Evolutionary conservation across 2,797 vertebrate genomes (phyloP).

Genomic region (Siniperca obscura): DNA sequence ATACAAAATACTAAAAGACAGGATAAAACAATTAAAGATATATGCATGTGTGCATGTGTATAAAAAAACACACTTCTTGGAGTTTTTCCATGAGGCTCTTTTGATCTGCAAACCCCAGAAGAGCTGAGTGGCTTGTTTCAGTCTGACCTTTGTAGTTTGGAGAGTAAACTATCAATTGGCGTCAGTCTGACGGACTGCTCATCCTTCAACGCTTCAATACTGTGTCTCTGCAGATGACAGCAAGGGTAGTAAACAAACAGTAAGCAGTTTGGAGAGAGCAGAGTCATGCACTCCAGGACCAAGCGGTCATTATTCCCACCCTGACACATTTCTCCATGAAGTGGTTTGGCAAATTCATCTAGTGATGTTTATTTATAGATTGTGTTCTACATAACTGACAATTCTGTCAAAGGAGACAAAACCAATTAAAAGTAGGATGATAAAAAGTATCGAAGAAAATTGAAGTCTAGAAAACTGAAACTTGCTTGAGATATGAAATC

Average conservation of each 20-base stretch:
- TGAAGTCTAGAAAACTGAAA: conserved; percentile 15
- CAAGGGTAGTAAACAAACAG: conserved; percentile 17
- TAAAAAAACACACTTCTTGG: background rate
- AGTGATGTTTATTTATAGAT: conserved; percentile 7
- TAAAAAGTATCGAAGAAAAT: background rate
- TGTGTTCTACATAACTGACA: background rate
- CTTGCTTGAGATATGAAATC: background rate
- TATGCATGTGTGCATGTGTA: background rate
- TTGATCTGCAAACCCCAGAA: conserved; percentile 29
- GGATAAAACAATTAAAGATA: too few relatives aligned
- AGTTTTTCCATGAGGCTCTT: conserved; percentile 8
- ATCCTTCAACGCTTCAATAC: conserved; percentile 34
- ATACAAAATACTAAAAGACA: too few relatives aligned
- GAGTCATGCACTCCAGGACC: background rate
- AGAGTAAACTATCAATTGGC: conserved; percentile 16
- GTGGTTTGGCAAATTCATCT: background rate
- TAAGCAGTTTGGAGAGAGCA: conserved; percentile 39
- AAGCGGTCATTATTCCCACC: background rate
- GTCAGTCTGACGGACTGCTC: conserved; percentile 30
- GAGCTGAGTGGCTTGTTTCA: conserved; percentile 50
- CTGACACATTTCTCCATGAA: background rate
- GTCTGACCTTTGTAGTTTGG: conserved; percentile 51
- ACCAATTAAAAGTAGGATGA: conserved; percentile 4
- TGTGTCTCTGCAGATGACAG: conserved; percentile 23
- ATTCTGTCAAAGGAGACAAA: background rate